Evolutionary conservation across 2,888 invertebrate species (phyloP).

Genomic region (Steinernema hermaphroditum): DNA sequence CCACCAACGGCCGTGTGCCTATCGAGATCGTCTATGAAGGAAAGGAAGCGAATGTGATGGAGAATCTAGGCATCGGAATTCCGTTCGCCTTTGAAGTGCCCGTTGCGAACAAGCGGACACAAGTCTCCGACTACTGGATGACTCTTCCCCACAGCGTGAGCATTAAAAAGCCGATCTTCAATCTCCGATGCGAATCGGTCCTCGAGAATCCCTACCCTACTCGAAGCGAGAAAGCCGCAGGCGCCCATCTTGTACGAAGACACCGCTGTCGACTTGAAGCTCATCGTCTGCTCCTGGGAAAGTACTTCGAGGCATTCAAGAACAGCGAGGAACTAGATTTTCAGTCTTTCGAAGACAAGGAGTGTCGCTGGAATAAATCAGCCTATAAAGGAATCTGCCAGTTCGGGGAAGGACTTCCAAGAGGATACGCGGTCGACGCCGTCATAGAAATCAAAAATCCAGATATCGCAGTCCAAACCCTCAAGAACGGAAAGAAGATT

Average conservation of each 20-base stretch:
- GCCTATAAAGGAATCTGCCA: not conserved
- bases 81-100: too few relatives aligned
- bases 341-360: not conserved
- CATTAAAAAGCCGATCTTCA: too few relatives aligned
- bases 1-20: not conserved
- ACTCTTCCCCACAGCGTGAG: too few relatives aligned
- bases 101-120: too few relatives aligned
- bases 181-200: too few relatives aligned
- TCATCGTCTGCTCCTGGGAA: not conserved
- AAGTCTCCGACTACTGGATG: too few relatives aligned
- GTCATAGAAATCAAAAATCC: too few relatives aligned
- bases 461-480: too few relatives aligned
- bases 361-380: not conserved
- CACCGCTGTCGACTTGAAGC: not conserved
- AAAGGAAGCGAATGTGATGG: too few relatives aligned
- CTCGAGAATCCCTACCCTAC: not conserved
- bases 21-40: not conserved
- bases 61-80: too few relatives aligned
- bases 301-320: not conserved
- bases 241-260: not conserved
- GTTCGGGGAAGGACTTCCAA: not conserved
- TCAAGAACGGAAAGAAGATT: not conserved
- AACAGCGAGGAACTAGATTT: not conserved
- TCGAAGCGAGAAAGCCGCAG: not conserved
- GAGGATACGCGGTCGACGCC: not conserved